phyloP scores from a whole-genome alignment of 2,888 invertebrate genomes.

The Synergus gifuensis region DNA sequence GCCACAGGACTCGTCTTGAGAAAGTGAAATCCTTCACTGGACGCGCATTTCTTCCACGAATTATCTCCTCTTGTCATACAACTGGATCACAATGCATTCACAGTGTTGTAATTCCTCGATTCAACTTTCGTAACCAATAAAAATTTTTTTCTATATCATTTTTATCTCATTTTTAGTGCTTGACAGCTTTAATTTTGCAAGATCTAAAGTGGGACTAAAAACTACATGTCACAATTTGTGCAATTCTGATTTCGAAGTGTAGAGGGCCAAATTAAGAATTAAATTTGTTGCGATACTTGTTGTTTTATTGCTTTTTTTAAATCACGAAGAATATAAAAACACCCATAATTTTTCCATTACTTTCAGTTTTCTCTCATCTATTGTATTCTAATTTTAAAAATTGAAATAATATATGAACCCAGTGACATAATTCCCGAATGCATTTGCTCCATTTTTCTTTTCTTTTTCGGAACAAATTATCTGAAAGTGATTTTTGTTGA shows the following conservation, averaged over 20 bases:
- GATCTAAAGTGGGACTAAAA: background rate
- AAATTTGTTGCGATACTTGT: no score
- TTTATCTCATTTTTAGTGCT: background rate
- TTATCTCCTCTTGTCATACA: slow-evolving; percentile 25
- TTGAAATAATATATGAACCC: background rate
- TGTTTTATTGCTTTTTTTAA: no score
- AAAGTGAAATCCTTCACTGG: slow-evolving; percentile 51
- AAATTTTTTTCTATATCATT: background rate
- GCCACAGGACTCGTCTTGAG: slow-evolving; percentile 53
- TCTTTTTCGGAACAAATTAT: background rate
- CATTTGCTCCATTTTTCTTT: background rate
- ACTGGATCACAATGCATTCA: slow-evolving; percentile 14
- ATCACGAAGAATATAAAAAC: no score
- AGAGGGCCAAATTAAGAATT: no score
- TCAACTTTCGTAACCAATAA: slow-evolving; percentile 1
- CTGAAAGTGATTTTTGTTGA: slow-evolving; percentile 8
- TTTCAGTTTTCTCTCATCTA: background rate
- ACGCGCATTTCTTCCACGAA: slow-evolving; percentile 36
- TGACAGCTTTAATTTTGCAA: background rate
- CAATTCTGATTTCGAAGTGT: background rate
- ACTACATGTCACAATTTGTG: background rate
- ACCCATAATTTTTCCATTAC: background rate
- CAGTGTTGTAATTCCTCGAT: slow-evolving; percentile 11
- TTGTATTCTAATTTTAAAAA: background rate
- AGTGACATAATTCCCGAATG: background rate